Evolutionary conservation across 2,797 vertebrate species (phyloP).

Genomic region (Arctocebus calabarensis): DNA sequence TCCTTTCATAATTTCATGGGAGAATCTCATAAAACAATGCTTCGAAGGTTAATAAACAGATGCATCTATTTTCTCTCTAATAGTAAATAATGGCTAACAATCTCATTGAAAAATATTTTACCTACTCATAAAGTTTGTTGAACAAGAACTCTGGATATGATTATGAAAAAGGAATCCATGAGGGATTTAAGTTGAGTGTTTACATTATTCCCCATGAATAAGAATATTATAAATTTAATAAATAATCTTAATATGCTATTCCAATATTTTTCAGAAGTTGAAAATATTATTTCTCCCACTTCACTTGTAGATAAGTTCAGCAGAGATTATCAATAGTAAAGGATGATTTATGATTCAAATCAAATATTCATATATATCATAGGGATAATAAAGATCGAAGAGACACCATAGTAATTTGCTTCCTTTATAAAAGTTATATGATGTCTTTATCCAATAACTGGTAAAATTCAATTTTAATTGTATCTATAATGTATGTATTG

Average conservation of each 20-base stretch:
- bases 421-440: neutral
- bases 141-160: constrained; percentile 26
- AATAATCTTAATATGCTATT: constrained; percentile 47
- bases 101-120: constrained; percentile 60
- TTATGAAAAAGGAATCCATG: neutral
- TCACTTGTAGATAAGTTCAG: constrained; percentile 41
- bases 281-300: neutral
- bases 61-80: constrained; percentile 37
- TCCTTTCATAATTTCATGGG: neutral
- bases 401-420: neutral
- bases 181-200: constrained; percentile 18
- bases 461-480: constrained; percentile 43
- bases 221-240: constrained; percentile 31
- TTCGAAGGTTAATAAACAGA: neutral
- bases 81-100: constrained; percentile 52
- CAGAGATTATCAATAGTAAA: neutral
- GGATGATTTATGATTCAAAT: neutral
- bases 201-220: constrained; percentile 57
- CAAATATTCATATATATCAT: neutral
- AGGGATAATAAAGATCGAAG: constrained; percentile 9
- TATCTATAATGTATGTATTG: constrained; percentile 16
- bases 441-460: constrained; percentile 22
- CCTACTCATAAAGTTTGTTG: neutral
- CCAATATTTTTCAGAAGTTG: too few relatives aligned
- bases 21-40: neutral